Base-by-base conservation (phyloP, 2,113 vertebrate genomes). In the Menidia beryllina region DNA sequence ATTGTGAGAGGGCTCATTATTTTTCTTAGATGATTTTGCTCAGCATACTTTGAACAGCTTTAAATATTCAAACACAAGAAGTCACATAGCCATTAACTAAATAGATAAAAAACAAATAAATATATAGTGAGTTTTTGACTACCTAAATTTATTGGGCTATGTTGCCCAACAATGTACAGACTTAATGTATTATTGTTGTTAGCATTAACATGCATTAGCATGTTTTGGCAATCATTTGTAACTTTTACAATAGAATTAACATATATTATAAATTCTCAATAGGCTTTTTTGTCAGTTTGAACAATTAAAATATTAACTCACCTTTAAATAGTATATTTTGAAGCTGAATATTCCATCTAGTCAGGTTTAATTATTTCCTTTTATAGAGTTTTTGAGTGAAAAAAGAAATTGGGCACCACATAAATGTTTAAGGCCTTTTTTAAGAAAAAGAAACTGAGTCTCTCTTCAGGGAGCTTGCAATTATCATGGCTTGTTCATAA, bases 151-250 rank as follows among this genome's bases (percentile, higher is more conserved):
- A n/a, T n/a, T n/a, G n/a, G n/a, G n/a, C n/a, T n/a, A n/a, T n/a
- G n/a, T n/a, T n/a, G n/a, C n/a, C n/a, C n/a, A n/a, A n/a, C n/a
- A n/a, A n/a, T n/a, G n/a, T n/a, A 19, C 17, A 45, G 17, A 19
- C 7, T 45, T 45, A 45, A n/a, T 45, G 17, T 5, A 17, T 19
- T n/a, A 45, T 15, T 17, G 0, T 17, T 52, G 30, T 7, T 9
- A 6, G 2, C 26, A 26, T 41, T 59, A n/a, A n/a, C n/a, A n/a
- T n/a, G n/a, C n/a, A n/a, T 7, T 9, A 6, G 2, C 26, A 26
- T 41, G 54, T 68, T 23, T 51, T 58, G 17, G 34, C 41, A 17
- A 23, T 52, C 13, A 30, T 69, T 75, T 69, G 10, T 21, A 38
- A 45, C 15, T 38, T 61, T 63, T 34, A 59, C 9, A 25, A 17